Base-by-base conservation (phyloP, 2,888 invertebrate genomes). In the Orthosia gothica region DNA sequence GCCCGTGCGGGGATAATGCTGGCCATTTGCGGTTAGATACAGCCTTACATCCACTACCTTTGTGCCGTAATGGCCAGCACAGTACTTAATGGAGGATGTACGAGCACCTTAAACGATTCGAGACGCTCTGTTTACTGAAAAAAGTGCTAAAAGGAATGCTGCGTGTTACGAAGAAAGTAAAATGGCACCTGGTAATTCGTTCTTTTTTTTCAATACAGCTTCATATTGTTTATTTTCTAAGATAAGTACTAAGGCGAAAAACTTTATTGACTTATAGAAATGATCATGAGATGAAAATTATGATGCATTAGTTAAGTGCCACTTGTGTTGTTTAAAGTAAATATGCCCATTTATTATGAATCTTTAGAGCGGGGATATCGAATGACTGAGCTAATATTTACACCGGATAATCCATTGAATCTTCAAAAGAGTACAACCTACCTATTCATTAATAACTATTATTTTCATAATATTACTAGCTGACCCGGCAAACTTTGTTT, bases 11-110 rank as follows among this genome's bases (percentile, higher is more conserved):
- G 81, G 81, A 89, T 93, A 94, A 94, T 93, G 90, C 89, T 86
- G 84, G 86, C 91, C 87, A 94, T 94, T 95, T 95, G 95, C 89
- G 95, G 95, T 95, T 91, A 81, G 91, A 89, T 89, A 92, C 86
- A 79, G 75, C 79, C 85, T 87, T 87, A 83, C 86, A 90, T 90
- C 84, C 79, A 79, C 79, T 88, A 87, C 88, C 83, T 89, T 87
- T 82, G 80, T 85, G 82, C 77, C 81, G 83, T 89, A 89, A 90
- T 90, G 85, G 74, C 69, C 84, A 83, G 82, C 76, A 74, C 84
- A 87, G 84, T 84, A 87, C 81, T 76, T 89, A 88, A 89, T 90
- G 83, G 87, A 81, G 81, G 82, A 85, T 80, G 74, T 84, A 70
- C 73, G 73, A 83, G 77, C 26, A 47, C 81, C 72, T 87, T 84